Evolutionary conservation across 2,113 vertebrate genomes (phyloP).

Genomic region (Rallus limicola): DNA sequence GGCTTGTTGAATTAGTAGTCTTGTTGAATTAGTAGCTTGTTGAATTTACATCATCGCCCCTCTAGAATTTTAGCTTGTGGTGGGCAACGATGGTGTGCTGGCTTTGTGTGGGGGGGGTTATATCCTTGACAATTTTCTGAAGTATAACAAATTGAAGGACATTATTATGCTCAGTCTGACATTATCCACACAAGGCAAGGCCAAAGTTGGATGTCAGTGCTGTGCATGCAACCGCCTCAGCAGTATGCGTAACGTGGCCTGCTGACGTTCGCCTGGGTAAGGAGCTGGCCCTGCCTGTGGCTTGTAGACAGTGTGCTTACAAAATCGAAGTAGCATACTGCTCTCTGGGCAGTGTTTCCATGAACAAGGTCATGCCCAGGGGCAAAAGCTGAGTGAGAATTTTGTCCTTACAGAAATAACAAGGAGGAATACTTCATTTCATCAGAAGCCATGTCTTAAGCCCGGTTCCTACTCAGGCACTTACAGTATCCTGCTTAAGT

Average conservation of each 20-base stretch:
- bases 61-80: not conserved
- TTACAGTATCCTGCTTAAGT: not conserved
- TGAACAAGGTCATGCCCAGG: not conserved
- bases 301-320: not conserved
- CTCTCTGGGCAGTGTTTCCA: not conserved
- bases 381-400: not conserved
- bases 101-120: not conserved
- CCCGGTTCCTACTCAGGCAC: not conserved
- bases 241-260: not conserved
- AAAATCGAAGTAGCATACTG: not conserved
- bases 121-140: not conserved
- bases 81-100: not conserved
- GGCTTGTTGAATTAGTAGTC: not conserved
- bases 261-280: not conserved
- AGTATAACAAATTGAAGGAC: not conserved
- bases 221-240: not conserved
- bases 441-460: not conserved
- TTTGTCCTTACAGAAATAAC: not conserved
- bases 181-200: not conserved
- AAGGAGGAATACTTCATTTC: not conserved
- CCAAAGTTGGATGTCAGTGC: not conserved
- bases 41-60: not conserved
- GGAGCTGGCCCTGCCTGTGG: not conserved
- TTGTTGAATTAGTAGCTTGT: not conserved
- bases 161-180: not conserved